These are phyloP conservation scores for Solenopsis invicta DNA, from an alignment of 1,140 invertebrate species.

Conservation along the genomic window DNA sequence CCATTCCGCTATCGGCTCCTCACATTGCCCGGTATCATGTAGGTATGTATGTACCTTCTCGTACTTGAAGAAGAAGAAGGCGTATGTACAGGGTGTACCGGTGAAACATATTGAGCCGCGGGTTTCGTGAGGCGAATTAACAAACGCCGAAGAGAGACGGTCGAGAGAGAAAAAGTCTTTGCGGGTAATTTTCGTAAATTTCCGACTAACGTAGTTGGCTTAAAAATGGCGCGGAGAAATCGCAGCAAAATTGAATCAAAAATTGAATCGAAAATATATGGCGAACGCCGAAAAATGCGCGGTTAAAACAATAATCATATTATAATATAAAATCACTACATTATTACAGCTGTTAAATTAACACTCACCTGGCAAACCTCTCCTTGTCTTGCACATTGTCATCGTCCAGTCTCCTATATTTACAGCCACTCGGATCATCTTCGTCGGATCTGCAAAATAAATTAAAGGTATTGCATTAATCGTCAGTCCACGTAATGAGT, in stretches of 20 bases:
- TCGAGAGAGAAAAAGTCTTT: not conserved
- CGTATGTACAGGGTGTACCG: slow-evolving; percentile 82
- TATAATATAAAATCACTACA: not conserved
- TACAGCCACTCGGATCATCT: slow-evolving; percentile 93
- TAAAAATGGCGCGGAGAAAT: not conserved
- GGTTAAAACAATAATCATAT: not conserved
- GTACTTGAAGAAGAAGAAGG: slow-evolving; percentile 73
- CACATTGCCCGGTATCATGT: slow-evolving; percentile 82
- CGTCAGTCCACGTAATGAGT: not conserved
- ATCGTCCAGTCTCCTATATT: slow-evolving; percentile 96
- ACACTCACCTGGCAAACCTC: slow-evolving; percentile 94
- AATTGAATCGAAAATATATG: slow-evolving; percentile 3
- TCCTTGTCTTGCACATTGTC: slow-evolving; percentile 98
- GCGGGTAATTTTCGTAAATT: slow-evolving; percentile 12
- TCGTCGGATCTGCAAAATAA: slow-evolving; percentile 91
- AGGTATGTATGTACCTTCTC: slow-evolving; percentile 81
- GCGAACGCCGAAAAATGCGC: not conserved
- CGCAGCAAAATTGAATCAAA: not conserved
- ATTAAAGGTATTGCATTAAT: not conserved
- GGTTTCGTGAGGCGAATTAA: slow-evolving; percentile 77
- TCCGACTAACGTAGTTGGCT: not conserved
- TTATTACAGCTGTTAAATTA: slow-evolving; percentile 48
- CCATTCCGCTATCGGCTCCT: slow-evolving; percentile 83
- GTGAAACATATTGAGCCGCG: slow-evolving; percentile 77
- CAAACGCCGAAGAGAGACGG: slow-evolving; percentile 44